These are phyloP conservation scores for Nasonia vitripennis DNA, from an alignment of 1,140 invertebrate genomes.

Conservation along the genomic window DNA sequence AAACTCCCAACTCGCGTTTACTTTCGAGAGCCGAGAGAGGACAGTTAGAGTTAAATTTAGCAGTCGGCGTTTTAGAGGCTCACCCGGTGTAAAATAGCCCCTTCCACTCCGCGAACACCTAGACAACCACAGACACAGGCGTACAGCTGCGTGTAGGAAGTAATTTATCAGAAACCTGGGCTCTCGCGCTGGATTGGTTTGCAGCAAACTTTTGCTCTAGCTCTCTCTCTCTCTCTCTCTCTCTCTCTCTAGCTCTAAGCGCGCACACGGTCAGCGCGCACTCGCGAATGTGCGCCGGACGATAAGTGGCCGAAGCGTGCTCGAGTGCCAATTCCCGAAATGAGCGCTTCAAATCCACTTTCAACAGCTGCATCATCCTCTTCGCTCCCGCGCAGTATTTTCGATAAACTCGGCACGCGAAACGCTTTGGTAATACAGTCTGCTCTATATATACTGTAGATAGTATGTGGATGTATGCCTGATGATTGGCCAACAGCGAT, in stretches of 20 bases:
- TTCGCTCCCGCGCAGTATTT: background rate
- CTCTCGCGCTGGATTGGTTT: background rate
- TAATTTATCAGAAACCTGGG: constrained; percentile 1
- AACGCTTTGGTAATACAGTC: background rate
- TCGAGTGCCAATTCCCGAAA: background rate
- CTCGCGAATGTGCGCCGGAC: too few relatives aligned
- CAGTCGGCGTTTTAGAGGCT: background rate
- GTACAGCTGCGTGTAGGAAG: background rate
- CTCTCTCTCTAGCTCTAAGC: too few relatives aligned
- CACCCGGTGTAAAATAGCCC: background rate
- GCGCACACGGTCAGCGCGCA: too few relatives aligned
- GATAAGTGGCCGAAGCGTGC: background rate
- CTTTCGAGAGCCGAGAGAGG: background rate
- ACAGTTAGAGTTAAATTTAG: background rate
- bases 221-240: too few relatives aligned
- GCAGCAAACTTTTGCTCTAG: too few relatives aligned
- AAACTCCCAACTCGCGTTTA: background rate
- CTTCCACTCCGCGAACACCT: background rate
- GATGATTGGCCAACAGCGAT: too few relatives aligned
- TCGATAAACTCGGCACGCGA: background rate
- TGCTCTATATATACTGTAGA: background rate
- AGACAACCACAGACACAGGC: background rate
- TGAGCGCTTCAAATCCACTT: constrained; percentile 1
- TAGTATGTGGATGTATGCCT: background rate
- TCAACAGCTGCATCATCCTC: background rate